A percentile compares a stretch with the other conserved stretches of the same genome.
Evolutionary conservation across 2,797 vertebrate species (phyloP).

Genomic region (Fundulus diaphanus): DNA sequence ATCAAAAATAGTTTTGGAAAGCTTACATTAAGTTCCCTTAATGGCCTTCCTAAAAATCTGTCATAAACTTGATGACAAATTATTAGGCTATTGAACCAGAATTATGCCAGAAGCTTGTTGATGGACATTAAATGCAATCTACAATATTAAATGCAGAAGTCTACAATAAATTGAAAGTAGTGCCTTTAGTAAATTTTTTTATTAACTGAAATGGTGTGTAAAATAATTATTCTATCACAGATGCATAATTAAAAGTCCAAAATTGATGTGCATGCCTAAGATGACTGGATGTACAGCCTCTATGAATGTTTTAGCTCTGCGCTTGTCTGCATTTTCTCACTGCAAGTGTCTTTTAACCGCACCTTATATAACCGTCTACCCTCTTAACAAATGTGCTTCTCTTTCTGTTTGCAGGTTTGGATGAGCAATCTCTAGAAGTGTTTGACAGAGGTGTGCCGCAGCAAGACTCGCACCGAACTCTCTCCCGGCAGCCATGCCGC

Average conservation of each 20-base stretch:
- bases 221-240: background rate
- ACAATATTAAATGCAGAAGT: background rate
- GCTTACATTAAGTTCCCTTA: too few relatives aligned
- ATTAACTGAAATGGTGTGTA: background rate
- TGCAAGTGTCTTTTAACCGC: background rate
- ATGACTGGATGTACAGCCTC: background rate
- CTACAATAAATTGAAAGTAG: background rate
- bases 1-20: background rate
- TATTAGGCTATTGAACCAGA: background rate
- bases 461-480: slow-evolving; percentile 48
- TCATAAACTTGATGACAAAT: too few relatives aligned
- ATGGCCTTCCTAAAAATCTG: too few relatives aligned
- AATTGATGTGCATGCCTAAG: background rate
- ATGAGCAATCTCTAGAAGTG: slow-evolving; percentile 74
- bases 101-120: background rate
- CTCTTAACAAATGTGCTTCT: slow-evolving; percentile 31
- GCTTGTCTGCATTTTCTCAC: background rate
- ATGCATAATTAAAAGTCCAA: background rate
- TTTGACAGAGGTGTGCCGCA: slow-evolving; percentile 74
- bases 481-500: slow-evolving; percentile 86
- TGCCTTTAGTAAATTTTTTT: background rate
- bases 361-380: background rate
- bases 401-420: slow-evolving; percentile 77
- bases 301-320: slow-evolving; percentile 28
- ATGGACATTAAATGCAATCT: background rate